Percentiles rank a stretch among this genome's conserved stretches.
Evolutionary conservation across 1,140 invertebrate genomes (phyloP).

Genomic region (Aphis gossypii): DNA sequence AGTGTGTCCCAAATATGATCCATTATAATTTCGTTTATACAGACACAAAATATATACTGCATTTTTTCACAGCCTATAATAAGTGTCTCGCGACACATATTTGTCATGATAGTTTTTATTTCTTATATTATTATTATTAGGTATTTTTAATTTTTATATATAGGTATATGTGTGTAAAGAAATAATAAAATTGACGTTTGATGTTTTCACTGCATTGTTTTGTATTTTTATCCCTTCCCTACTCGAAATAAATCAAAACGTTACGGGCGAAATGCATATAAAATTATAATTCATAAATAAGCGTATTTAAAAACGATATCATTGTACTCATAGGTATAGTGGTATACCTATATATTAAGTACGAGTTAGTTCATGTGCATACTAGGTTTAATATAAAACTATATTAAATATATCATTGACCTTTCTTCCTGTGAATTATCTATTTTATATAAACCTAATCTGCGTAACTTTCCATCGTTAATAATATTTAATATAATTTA

Average conservation of each 20-base stretch:
- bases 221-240: too few species aligned
- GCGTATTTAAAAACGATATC: background rate
- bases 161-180: too few species aligned
- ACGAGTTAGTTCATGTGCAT: background rate
- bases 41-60: too few species aligned
- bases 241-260: too few species aligned
- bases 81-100: background rate
- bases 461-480: background rate
- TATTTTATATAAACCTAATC: background rate
- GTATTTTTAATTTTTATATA: background rate
- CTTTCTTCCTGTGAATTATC: background rate
- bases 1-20: conserved; percentile 24
- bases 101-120: background rate
- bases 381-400: background rate
- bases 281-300: background rate
- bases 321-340: too few species aligned
- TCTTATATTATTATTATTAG: background rate
- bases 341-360: background rate
- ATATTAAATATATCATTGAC: background rate
- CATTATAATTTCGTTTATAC: background rate
- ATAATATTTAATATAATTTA: background rate
- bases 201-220: too few species aligned
- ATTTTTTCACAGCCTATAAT: background rate
- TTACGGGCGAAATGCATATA: too few species aligned
- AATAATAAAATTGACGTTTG: too few species aligned